phyloP scores from a whole-genome alignment of 2,888 invertebrate genomes.

The Limenitis arthemis region DNA sequence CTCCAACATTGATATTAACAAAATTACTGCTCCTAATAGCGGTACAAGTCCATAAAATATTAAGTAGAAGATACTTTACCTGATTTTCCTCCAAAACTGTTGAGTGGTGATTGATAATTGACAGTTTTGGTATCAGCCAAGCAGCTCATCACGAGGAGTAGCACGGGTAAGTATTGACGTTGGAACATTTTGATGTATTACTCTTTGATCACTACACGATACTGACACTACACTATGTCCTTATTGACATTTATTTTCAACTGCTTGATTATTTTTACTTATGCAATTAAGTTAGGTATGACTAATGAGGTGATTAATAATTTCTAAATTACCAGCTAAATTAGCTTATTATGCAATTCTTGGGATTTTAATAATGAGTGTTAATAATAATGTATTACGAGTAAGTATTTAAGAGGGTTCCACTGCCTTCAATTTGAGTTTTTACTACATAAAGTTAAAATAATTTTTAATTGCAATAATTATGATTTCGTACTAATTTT shows the following conservation, averaged over 20 bases:
- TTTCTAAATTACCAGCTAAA: constrained; percentile 2
- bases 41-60: too few relatives aligned
- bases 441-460: not conserved
- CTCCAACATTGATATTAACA: too few relatives aligned
- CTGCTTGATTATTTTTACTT: not conserved
- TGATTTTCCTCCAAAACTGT: constrained; percentile 43
- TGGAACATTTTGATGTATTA: constrained; percentile 42
- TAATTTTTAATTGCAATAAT: too few relatives aligned
- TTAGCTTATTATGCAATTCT: not conserved
- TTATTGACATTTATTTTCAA: not conserved
- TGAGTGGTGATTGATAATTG: constrained; percentile 42
- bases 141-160: constrained; percentile 48
- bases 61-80: constrained; percentile 41
- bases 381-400: too few relatives aligned
- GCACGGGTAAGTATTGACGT: constrained; percentile 37
- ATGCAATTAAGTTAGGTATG: not conserved
- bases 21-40: too few relatives aligned
- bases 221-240: constrained; percentile 1
- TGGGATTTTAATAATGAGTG: not conserved
- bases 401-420: too few relatives aligned
- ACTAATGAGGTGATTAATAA: not conserved
- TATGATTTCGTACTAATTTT: too few relatives aligned
- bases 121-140: constrained; percentile 49
- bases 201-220: constrained; percentile 7
- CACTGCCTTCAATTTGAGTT: too few relatives aligned